A percentile compares a stretch with the other conserved stretches of the same genome.
These are phyloP conservation scores for Tricholauxania praeusta DNA, from an alignment of 2,888 invertebrate species.

Conservation along the genomic window DNA sequence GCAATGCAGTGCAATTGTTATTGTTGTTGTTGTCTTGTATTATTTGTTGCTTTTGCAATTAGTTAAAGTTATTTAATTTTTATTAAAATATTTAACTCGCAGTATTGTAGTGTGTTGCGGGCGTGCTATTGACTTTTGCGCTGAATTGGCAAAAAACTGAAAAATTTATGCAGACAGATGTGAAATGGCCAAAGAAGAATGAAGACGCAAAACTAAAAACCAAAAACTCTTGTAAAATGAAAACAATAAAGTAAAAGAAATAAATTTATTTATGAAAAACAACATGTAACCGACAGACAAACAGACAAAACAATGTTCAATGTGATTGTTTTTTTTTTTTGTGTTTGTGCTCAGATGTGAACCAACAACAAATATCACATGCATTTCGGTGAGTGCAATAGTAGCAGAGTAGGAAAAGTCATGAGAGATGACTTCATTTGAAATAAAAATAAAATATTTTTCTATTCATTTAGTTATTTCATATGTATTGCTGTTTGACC, in stretches of 20 bases:
- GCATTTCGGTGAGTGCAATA: not conserved
- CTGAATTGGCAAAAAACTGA: constrained; percentile 49
- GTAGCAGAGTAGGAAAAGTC: not conserved
- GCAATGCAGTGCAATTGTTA: too few relatives aligned
- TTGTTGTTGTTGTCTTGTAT: not conserved
- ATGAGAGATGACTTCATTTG: not conserved
- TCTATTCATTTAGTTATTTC: too few relatives aligned
- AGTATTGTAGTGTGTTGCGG: constrained; percentile 48
- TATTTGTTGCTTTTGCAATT: constrained; percentile 1
- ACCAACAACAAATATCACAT: not conserved
- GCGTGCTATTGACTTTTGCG: constrained; percentile 57
- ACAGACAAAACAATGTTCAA: constrained; percentile 40
- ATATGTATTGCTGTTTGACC: too few relatives aligned
- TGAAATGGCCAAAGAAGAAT: not conserved
- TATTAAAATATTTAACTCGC: constrained; percentile 33
- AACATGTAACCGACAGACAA: constrained; percentile 47
- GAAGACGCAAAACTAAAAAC: too few relatives aligned
- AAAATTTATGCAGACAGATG: constrained; percentile 49
- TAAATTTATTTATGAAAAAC: constrained; percentile 49
- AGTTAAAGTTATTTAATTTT: constrained; percentile 22
- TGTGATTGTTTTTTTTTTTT: constrained; percentile 18
- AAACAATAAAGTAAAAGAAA: constrained; percentile 49
- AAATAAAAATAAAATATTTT: too few relatives aligned
- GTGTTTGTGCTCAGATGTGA: not conserved
- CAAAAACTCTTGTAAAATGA: constrained; percentile 16